A percentile compares a stretch with the other conserved stretches of the same genome.
Evolutionary conservation across 2,113 vertebrate genomes (phyloP).

Genomic region (Tupaia tana): DNA sequence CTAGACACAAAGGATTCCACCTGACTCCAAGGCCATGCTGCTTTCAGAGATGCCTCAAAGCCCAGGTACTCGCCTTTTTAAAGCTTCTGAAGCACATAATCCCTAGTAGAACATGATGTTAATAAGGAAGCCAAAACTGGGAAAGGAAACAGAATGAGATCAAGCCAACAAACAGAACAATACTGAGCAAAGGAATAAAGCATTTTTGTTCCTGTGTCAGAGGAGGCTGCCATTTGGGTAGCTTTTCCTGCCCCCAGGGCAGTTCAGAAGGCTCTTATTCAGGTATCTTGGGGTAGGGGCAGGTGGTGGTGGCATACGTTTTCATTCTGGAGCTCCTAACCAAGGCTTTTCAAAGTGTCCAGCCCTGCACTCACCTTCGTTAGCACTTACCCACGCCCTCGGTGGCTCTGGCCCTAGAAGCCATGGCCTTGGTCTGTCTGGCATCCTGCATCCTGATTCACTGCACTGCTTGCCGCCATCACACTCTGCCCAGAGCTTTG

Average conservation of each 20-base stretch:
- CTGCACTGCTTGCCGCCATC: background rate
- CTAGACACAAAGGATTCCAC: slow-evolving; percentile 46
- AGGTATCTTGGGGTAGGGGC: background rate
- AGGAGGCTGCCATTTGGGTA: background rate
- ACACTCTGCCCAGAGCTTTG: background rate
- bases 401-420: background rate
- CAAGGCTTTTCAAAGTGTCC: background rate
- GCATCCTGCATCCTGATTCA: background rate
- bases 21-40: rapidly evolving
- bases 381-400: rapidly evolving
- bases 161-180: slow-evolving; percentile 29
- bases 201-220: rapidly evolving
- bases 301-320: background rate
- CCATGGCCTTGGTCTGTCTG: background rate
- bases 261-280: background rate
- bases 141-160: slow-evolving; percentile 19
- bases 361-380: background rate
- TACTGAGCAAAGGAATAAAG: background rate
- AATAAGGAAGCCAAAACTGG: background rate
- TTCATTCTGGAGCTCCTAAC: background rate
- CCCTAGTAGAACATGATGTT: slow-evolving; percentile 49
- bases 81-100: slow-evolving; percentile 35
- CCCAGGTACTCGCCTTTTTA: background rate
- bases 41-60: background rate
- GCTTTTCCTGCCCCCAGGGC: background rate